A percentile compares a stretch with the other conserved stretches of the same genome.
These are phyloP conservation scores for Frankliniella intonsa DNA, from an alignment of 2,888 invertebrate species.

Conservation along the genomic window DNA sequence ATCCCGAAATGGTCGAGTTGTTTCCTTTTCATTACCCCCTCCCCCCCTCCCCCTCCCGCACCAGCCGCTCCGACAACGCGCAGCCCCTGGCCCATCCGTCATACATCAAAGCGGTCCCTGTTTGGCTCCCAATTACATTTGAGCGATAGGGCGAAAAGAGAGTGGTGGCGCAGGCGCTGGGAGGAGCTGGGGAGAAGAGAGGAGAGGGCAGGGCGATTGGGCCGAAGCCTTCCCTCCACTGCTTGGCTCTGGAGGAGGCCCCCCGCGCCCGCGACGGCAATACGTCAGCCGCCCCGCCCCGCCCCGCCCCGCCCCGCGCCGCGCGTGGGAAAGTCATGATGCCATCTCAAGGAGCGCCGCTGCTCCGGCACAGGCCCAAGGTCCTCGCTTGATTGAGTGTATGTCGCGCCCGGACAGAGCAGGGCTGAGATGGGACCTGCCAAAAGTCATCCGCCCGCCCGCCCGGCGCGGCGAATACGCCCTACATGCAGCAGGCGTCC, in stretches of 20 bases:
- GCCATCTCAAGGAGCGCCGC: background rate
- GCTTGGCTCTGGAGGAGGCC: too few relatives aligned
- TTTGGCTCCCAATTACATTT: conserved; percentile 15
- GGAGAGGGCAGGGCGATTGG: background rate
- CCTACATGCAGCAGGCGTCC: too few relatives aligned
- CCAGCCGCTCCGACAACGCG: background rate
- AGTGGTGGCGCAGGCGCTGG: background rate
- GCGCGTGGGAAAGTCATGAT: background rate
- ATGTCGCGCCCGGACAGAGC: background rate
- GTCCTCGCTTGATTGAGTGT: background rate
- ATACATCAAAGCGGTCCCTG: conserved; percentile 19
- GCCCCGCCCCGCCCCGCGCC: background rate
- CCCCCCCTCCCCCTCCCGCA: background rate
- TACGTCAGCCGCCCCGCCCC: background rate
- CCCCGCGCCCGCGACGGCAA: background rate
- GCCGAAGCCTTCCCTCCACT: background rate
- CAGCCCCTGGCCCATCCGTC: background rate
- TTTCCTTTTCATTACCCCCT: too few relatives aligned
- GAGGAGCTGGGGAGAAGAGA: background rate
- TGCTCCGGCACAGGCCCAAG: background rate
- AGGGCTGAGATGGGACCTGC: too few relatives aligned
- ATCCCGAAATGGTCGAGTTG: background rate
- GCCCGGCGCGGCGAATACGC: too few relatives aligned
- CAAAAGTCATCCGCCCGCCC: too few relatives aligned
- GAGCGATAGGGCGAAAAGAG: background rate